Base-by-base conservation (phyloP, 2,113 vertebrate genomes). In the Gobius niger region DNA sequence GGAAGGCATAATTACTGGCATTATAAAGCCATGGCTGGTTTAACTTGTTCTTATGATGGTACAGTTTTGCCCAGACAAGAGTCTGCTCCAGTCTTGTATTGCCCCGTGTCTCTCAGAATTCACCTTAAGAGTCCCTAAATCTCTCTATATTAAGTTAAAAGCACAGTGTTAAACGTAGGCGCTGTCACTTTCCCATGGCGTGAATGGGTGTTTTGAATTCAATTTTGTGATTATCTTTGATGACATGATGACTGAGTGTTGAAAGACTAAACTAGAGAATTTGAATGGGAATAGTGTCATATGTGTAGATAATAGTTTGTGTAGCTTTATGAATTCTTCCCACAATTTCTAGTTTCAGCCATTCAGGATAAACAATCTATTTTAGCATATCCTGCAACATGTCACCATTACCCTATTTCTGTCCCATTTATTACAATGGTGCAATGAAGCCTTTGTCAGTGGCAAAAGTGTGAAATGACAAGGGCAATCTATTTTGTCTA, bases 221-320 rank as follows among this genome's bases (percentile, higher is more conserved):
- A 47, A 73, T 75, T 83, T 89, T 87, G 82, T 85, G 84, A 89
- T 88, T 85, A 76, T 80, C 85, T 63, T 88, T 90, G 44, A 68
- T 40, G 9, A 61, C 67, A 42, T 15, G 54, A 44, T 16, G 60
- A 6, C 10, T 42, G 9, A 44, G 63, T 63, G 68, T 81, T 59
- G 15, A 63, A 19, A 16, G 10, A 54, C n/a, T 34, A 44, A 62
- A 62, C 41, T 13, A 12, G 47, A 4, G 14, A 15, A 44, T 60
- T 44, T 46, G 44, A 19, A 19, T 1, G n/a, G 44, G n/a, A 18
- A 44, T 16, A 9, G 18, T 34, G 18, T 54, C 10, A 60, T 14
- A 24, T 54, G n/a, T 59, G 57, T 44, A 60, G 57, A 60, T 60
- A 60, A 14, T 60, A n/a, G 40, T 42, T 10, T 13, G 8, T 41